These are phyloP conservation scores for Eutrigla gurnardus DNA, from an alignment of 2,797 vertebrate genomes.

Conservation along the genomic window DNA sequence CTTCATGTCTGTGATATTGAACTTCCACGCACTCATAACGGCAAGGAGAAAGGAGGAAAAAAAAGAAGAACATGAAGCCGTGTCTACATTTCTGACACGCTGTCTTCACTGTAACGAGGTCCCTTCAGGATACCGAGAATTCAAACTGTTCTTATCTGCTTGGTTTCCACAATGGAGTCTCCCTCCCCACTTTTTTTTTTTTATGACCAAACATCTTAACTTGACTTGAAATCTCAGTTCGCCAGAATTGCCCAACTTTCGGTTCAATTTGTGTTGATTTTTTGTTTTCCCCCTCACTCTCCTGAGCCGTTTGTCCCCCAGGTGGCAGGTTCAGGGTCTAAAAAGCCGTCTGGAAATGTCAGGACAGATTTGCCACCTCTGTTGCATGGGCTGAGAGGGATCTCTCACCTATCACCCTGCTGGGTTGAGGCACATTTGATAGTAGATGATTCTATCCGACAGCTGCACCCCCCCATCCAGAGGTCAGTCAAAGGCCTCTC, in stretches of 20 bases:
- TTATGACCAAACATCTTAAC: conserved; percentile 3
- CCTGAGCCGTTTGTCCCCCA: conserved; percentile 39
- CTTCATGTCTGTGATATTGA: conserved; percentile 18
- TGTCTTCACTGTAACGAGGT: conserved; percentile 25
- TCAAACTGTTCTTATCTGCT: conserved; percentile 1
- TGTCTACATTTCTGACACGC: conserved; percentile 11
- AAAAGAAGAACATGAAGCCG: neutral
- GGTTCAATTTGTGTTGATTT: conserved; percentile 26
- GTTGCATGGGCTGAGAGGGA: conserved; percentile 43
- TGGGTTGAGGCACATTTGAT: conserved; percentile 51
- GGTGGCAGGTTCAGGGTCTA: conserved; percentile 42
- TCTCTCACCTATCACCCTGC: conserved; percentile 52
- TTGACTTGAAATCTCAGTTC: conserved; percentile 8
- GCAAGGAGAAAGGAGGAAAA: neutral
- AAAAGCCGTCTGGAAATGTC: conserved; percentile 54
- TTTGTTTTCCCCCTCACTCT: neutral
- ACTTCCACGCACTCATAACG: neutral
- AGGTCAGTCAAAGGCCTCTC: conserved; percentile 54
- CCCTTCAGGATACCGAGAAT: neutral
- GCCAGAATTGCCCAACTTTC: conserved; percentile 35
- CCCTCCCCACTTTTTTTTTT: too few relatives aligned
- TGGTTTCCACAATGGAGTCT: conserved; percentile 11
- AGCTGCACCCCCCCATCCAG: conserved; percentile 48
- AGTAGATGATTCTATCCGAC: conserved; percentile 63
- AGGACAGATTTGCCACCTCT: conserved; percentile 48